Conservation (phyloP, 2,797 vertebrate genomes). For the Capromys pilorides region DNA sequence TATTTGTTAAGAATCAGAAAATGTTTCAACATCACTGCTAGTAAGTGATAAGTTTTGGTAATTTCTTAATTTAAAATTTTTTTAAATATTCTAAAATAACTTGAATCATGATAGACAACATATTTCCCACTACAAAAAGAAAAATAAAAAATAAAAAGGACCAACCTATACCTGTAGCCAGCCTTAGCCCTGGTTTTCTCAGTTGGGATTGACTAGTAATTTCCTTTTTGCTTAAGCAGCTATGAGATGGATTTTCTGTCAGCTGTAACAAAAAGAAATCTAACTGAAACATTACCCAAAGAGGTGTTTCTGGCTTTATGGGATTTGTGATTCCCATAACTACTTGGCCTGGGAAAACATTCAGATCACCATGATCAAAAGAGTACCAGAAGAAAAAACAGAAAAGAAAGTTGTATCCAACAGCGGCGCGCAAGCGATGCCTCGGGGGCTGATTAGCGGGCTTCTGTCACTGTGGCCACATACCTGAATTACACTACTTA, state of each 20-base stretch:
- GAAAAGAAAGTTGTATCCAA: neutral
- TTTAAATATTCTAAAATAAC: neutral
- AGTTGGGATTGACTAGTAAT: neutral
- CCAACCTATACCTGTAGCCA: too few relatives aligned
- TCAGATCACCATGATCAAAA: neutral
- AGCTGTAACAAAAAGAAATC: constrained; percentile 15
- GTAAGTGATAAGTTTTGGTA: neutral
- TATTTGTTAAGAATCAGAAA: neutral
- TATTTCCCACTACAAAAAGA: neutral
- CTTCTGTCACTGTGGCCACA: neutral
- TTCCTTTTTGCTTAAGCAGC: constrained; percentile 1
- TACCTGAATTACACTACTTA: neutral
- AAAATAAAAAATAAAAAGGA: neutral
- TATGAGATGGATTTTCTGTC: constrained; percentile 38
- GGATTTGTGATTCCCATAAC: neutral
- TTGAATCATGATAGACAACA: neutral
- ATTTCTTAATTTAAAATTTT: neutral
- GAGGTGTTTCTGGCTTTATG: neutral
- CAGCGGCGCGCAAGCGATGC: neutral
- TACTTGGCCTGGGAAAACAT: neutral
- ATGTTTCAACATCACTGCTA: neutral
- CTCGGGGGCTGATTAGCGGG: neutral
- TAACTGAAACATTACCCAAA: constrained; percentile 6
- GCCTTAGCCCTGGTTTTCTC: neutral
- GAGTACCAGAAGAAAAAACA: neutral